phyloP scores from a whole-genome alignment of 2,797 vertebrate genomes.

The Gymnoscopelus braueri region DNA sequence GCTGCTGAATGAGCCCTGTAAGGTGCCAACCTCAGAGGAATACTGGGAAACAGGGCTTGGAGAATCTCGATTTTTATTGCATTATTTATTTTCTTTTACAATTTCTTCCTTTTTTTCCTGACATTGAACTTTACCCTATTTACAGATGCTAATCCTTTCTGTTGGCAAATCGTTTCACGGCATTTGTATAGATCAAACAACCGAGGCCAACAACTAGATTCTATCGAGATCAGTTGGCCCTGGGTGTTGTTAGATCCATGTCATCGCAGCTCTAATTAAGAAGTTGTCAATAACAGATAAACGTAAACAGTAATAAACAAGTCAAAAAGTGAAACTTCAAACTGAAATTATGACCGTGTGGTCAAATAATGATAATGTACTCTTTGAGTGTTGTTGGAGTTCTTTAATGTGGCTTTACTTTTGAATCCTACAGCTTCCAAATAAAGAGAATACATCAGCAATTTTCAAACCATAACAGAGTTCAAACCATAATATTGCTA shows the following conservation, averaged over 20 bases:
- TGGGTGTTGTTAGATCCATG: conserved; percentile 9
- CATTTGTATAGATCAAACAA: conserved; percentile 22
- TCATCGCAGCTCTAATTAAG: conserved; percentile 4
- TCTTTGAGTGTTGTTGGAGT: conserved; percentile 53
- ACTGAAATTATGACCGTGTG: conserved; percentile 45
- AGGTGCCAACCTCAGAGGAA: conserved; percentile 60
- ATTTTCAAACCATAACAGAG: conserved; percentile 66
- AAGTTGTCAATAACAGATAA: conserved; percentile 26
- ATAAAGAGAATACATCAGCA: conserved; percentile 68
- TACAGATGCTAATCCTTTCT: neutral
- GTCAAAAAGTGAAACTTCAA: conserved; percentile 22
- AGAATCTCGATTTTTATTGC: conserved; percentile 48
- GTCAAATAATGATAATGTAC: conserved; percentile 58
- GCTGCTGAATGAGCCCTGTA: conserved; percentile 69
- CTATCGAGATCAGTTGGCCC: conserved; percentile 22
- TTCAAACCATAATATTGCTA: conserved; percentile 59
- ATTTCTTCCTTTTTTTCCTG: conserved; percentile 38
- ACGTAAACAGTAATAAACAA: conserved; percentile 29
- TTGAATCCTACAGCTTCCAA: conserved; percentile 56
- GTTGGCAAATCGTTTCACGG: too few species aligned
- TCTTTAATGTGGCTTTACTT: conserved; percentile 71
- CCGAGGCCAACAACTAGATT: conserved; percentile 19
- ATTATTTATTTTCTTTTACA: conserved; percentile 31
- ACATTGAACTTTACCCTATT: conserved; percentile 40
- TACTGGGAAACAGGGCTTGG: conserved; percentile 58